A percentile compares a stretch with the other conserved stretches of the same genome.
phyloP scores from a whole-genome alignment of 2,888 invertebrate genomes.

The Diogma glabrata region DNA sequence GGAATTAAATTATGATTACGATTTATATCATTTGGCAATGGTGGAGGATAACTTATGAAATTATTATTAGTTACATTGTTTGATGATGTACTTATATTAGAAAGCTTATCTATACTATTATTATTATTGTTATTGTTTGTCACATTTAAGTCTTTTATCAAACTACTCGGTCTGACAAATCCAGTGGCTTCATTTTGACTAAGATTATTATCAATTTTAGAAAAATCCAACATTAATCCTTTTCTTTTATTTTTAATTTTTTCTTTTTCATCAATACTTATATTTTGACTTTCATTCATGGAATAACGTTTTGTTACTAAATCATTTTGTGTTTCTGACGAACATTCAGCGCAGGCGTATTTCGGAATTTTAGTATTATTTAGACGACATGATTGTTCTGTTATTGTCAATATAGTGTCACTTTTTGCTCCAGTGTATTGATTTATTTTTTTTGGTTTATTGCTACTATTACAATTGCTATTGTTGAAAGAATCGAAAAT shows the following conservation, averaged over 20 bases:
- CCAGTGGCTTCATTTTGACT: no score
- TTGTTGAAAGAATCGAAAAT: constrained; percentile 16
- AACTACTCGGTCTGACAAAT: no score
- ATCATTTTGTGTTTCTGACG: constrained; percentile 16
- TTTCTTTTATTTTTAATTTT: constrained; percentile 34
- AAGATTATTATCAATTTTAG: constrained; percentile 36
- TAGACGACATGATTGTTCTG: constrained; percentile 17
- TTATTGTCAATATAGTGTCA: constrained; percentile 32
- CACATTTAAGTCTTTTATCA: no score
- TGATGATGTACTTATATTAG: background rate
- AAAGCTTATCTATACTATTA: constrained; percentile 10
- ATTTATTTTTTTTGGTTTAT: constrained; percentile 29
- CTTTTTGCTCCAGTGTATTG: constrained; percentile 37
- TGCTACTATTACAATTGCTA: constrained; percentile 25
- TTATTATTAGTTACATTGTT: constrained; percentile 5
- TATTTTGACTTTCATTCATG: constrained; percentile 34
- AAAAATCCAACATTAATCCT: constrained; percentile 52
- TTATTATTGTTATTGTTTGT: constrained; percentile 21
- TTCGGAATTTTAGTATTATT: constrained; percentile 16
- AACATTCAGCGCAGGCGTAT: constrained; percentile 20
- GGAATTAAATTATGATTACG: constrained; percentile 22
- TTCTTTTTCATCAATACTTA: constrained; percentile 23
- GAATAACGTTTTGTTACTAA: constrained; percentile 23
- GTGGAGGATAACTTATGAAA: constrained; percentile 14
- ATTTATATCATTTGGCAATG: constrained; percentile 11